Conservation (phyloP, 2,113 vertebrate species). For the Cryptotis parvus region DNA sequence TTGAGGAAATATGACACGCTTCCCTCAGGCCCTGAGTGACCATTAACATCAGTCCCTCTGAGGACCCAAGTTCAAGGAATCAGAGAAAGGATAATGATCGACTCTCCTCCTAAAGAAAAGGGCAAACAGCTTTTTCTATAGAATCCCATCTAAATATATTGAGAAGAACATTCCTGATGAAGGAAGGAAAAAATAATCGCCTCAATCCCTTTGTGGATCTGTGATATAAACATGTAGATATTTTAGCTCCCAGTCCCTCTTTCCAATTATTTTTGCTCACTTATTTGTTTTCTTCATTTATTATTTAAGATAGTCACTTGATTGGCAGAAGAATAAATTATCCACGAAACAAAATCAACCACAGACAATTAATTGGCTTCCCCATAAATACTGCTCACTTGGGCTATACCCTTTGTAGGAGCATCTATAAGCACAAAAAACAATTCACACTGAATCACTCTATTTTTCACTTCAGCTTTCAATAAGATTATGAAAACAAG, state of each 20-base stretch:
- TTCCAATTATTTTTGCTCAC: not conserved
- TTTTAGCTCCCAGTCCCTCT: not conserved
- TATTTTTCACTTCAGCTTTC: slow-evolving; percentile 20
- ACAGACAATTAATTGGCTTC: not conserved
- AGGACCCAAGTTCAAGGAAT: not conserved
- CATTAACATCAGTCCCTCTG: not conserved
- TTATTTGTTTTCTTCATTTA: slow-evolving; percentile 22
- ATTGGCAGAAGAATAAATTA: slow-evolving; percentile 33
- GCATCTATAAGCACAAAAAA: not conserved
- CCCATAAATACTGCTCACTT: not conserved
- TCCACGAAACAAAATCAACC: slow-evolving; percentile 40
- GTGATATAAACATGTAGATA: not conserved
- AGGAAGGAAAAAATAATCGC: not conserved
- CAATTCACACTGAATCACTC: not conserved
- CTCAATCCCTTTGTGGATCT: not conserved
- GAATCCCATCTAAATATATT: not conserved
- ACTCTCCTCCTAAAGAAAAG: not conserved
- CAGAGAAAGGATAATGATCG: not conserved
- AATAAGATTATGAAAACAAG: not conserved
- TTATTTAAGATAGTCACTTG: slow-evolving; percentile 54
- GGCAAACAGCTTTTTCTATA: not conserved
- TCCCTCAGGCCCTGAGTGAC: not conserved
- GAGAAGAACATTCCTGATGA: not conserved
- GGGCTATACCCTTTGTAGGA: not conserved
- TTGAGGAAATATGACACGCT: not conserved